Conservation (phyloP, 2,797 vertebrate genomes). For the Mastacembelus armatus region DNA sequence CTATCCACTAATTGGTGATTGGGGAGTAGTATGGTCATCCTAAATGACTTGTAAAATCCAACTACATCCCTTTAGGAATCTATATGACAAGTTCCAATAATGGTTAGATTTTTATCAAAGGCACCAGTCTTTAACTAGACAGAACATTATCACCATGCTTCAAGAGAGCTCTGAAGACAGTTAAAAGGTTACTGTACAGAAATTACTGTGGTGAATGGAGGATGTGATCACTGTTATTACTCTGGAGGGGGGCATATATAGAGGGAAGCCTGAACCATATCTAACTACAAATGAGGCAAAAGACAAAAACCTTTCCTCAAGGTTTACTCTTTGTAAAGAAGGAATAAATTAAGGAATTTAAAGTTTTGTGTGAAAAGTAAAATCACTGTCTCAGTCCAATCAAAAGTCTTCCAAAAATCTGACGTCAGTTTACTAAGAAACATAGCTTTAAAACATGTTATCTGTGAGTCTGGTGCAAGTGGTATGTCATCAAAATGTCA, state of each 20-base stretch:
- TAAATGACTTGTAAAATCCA: conserved; percentile 22
- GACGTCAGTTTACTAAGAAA: neutral
- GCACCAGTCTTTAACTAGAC: conserved; percentile 42
- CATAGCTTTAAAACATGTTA: neutral
- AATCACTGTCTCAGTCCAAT: neutral
- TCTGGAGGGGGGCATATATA: conserved; percentile 16
- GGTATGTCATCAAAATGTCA: neutral
- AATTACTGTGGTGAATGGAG: conserved; percentile 48
- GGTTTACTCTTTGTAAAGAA: neutral
- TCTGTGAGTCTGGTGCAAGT: neutral
- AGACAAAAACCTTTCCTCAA: neutral
- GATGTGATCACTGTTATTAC: conserved; percentile 56
- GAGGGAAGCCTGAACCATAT: conserved; percentile 20
- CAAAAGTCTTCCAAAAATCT: neutral
- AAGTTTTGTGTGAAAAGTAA: too few relatives aligned
- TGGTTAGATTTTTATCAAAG: conserved; percentile 31
- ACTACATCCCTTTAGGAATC: conserved; percentile 14
- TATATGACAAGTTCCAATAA: conserved; percentile 27
- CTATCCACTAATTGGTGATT: conserved; percentile 6
- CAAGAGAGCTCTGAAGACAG: conserved; percentile 29
- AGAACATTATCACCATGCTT: conserved; percentile 44
- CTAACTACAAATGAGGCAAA: conserved; percentile 7
- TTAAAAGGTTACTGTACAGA: conserved; percentile 25
- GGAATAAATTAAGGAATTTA: neutral
- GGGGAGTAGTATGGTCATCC: conserved; percentile 36